phyloP scores from a whole-genome alignment of 2,797 vertebrate genomes.

The Ctenopoma kingsleyae region DNA sequence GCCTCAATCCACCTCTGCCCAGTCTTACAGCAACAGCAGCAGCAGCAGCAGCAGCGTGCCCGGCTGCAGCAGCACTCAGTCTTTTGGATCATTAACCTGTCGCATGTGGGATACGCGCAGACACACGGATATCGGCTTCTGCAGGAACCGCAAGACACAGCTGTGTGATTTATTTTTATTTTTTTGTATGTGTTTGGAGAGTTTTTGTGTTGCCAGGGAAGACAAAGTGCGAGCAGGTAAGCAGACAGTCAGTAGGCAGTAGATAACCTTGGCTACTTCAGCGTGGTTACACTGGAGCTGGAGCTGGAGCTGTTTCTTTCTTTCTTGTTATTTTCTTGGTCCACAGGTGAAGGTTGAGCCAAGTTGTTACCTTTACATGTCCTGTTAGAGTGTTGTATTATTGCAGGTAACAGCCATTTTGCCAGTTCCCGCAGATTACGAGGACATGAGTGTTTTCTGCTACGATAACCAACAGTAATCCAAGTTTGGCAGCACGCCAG shows the following conservation, averaged over 20 bases:
- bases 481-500: neutral
- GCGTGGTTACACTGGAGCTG: neutral
- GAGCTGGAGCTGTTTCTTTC: neutral
- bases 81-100: conserved; percentile 39
- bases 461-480: neutral
- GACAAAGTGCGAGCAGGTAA: conserved; percentile 79
- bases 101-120: conserved; percentile 38
- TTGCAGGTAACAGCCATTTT: neutral
- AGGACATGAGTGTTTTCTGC: neutral
- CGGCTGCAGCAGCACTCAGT: conserved; percentile 6
- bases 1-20: conserved; percentile 70
- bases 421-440: neutral
- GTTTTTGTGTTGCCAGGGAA: conserved; percentile 71
- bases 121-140: conserved; percentile 15
- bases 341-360: neutral
- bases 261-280: conserved; percentile 54
- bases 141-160: conserved; percentile 3
- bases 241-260: conserved; percentile 38
- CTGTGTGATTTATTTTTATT: conserved; percentile 12
- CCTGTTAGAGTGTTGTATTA: neutral
- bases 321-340: neutral
- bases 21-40: conserved; percentile 31
- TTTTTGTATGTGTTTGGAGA: conserved; percentile 11
- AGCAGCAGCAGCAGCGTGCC: conserved; percentile 15
- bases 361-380: neutral